Conservation (phyloP, 2,888 invertebrate genomes). For the Schizotus pectinicornis region DNA sequence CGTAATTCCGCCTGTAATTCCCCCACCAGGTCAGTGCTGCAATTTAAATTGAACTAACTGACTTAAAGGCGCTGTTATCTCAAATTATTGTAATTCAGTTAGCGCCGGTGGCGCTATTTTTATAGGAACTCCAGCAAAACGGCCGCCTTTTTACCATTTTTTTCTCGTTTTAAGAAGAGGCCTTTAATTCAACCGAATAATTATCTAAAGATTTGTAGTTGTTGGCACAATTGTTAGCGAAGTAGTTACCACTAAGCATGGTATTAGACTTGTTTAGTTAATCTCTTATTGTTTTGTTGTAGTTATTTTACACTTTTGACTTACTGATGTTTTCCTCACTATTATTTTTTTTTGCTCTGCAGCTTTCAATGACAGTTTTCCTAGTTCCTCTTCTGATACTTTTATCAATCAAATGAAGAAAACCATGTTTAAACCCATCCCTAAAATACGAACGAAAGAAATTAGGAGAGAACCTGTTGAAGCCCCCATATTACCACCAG, state of each 20-base stretch:
- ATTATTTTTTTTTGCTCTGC: slow-evolving; percentile 37
- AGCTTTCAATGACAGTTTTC: slow-evolving; percentile 42
- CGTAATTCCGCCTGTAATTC: slow-evolving; percentile 29
- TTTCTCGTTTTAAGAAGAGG: background rate
- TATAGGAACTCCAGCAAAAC: no score
- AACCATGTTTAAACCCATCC: slow-evolving; percentile 52
- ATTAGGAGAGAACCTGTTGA: slow-evolving; percentile 47
- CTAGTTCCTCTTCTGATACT: slow-evolving; percentile 46
- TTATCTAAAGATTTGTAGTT: background rate
- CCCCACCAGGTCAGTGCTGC: slow-evolving; percentile 22
- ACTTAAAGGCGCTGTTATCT: background rate
- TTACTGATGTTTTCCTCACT: slow-evolving; percentile 29
- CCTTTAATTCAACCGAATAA: background rate
- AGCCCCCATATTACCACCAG: slow-evolving; percentile 33
- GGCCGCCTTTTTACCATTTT: background rate
- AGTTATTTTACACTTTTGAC: slow-evolving; percentile 23
- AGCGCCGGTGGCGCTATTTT: slow-evolving; percentile 1
- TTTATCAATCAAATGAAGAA: slow-evolving; percentile 52
- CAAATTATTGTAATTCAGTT: slow-evolving; percentile 2
- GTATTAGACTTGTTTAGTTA: slow-evolving; percentile 20
- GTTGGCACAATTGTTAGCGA: slow-evolving; percentile 8
- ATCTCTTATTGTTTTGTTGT: slow-evolving; percentile 20
- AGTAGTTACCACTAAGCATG: slow-evolving; percentile 25
- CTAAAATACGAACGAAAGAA: slow-evolving; percentile 54
- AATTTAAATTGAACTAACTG: background rate